phyloP scores from a whole-genome alignment of 2,888 invertebrate genomes.

The Lacanobia oleracea region DNA sequence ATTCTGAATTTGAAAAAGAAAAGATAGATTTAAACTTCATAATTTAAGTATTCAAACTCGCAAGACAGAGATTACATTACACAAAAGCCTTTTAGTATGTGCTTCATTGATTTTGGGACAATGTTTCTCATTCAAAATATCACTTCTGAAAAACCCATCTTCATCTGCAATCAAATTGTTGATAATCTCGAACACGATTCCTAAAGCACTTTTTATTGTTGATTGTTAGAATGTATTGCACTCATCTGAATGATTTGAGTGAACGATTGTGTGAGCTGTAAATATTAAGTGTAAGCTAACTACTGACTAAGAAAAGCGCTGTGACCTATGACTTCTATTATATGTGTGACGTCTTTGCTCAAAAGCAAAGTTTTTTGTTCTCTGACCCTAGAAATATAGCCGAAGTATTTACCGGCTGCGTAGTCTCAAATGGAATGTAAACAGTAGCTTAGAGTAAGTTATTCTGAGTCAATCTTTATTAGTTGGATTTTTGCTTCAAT shows the following conservation, averaged over 20 bases:
- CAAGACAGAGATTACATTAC: neutral
- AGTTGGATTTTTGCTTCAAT: slow-evolving; percentile 58
- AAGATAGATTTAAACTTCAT: neutral
- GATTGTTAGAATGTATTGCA: slow-evolving; percentile 83
- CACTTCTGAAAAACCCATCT: slow-evolving; percentile 19
- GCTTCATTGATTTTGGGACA: neutral
- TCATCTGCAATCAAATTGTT: slow-evolving; percentile 59
- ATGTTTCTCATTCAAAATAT: slow-evolving; percentile 2
- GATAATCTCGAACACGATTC: slow-evolving; percentile 72
- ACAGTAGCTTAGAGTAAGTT: slow-evolving; percentile 59
- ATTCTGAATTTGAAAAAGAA: slow-evolving; percentile 28
- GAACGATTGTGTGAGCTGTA: slow-evolving; percentile 80
- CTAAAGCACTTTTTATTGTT: slow-evolving; percentile 84
- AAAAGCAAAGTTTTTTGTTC: slow-evolving; percentile 73
- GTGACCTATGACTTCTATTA: slow-evolving; percentile 82
- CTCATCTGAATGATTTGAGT: slow-evolving; percentile 78
- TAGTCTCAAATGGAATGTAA: slow-evolving; percentile 56
- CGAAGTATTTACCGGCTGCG: slow-evolving; percentile 52
- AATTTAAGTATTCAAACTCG: neutral
- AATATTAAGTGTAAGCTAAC: slow-evolving; percentile 79
- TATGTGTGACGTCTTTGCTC: slow-evolving; percentile 81
- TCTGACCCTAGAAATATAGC: slow-evolving; percentile 40
- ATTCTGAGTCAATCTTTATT: slow-evolving; percentile 47
- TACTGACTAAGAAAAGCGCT: slow-evolving; percentile 82
- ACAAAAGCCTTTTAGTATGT: neutral